phyloP scores from a whole-genome alignment of 2,888 invertebrate genomes.

The Tipula confusa region DNA sequence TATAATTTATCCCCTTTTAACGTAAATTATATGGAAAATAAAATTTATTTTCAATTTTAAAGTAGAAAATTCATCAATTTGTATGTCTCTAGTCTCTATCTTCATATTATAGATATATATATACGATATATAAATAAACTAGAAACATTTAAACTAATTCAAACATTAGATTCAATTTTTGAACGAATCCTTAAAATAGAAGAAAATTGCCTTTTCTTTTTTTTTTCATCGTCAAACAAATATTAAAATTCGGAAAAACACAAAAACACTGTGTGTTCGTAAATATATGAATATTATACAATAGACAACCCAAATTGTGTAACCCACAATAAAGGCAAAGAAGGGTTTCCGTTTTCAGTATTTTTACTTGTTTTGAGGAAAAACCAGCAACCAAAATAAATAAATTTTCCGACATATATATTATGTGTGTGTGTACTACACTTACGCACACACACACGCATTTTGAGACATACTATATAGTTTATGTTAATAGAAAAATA shows the following conservation, averaged over 20 bases:
- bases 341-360: neutral
- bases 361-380: neutral
- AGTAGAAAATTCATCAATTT: slow-evolving; percentile 12
- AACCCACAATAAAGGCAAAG: neutral
- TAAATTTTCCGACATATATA: neutral
- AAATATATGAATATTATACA: slow-evolving; percentile 20
- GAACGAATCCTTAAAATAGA: neutral
- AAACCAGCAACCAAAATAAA: neutral
- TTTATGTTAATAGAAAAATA: slow-evolving; percentile 8
- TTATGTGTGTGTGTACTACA: neutral
- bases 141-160: neutral
- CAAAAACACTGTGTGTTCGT: neutral
- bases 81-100: neutral
- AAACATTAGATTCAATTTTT: slow-evolving; percentile 20
- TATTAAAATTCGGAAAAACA: neutral
- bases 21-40: slow-evolving; percentile 12
- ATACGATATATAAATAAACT: neutral
- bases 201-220: neutral
- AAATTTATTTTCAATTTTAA: slow-evolving; percentile 20
- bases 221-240: neutral
- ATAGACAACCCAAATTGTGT: slow-evolving; percentile 1
- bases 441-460: neutral
- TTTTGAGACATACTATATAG: neutral
- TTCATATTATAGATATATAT: too few relatives aligned
- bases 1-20: slow-evolving; percentile 6